Conservation (phyloP, 2,113 vertebrate species). For the Catagonus wagneri region DNA sequence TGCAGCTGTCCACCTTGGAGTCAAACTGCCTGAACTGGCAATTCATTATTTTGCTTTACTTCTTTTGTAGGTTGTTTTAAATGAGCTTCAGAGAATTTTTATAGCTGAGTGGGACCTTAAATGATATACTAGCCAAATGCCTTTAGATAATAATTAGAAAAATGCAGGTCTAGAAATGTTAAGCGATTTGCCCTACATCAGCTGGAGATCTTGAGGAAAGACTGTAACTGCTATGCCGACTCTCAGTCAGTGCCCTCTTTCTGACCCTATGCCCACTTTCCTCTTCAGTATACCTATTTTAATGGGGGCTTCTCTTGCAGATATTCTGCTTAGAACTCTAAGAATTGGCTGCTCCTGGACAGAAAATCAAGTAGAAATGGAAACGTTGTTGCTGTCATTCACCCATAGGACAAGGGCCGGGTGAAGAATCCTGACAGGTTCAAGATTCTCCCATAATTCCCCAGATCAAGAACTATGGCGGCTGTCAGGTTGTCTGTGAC, state of each 20-base stretch:
- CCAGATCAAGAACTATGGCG: slow-evolving; percentile 21
- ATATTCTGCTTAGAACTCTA: background rate
- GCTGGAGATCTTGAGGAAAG: background rate
- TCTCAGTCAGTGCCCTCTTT: background rate
- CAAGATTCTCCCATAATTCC: slow-evolving; percentile 54
- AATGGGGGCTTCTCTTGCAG: background rate
- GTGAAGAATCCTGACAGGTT: slow-evolving; percentile 54
- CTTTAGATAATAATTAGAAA: slow-evolving; percentile 25
- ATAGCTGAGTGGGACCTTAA: background rate
- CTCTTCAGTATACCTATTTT: background rate
- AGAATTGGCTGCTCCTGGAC: background rate
- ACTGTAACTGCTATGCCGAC: background rate
- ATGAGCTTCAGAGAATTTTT: slow-evolving; percentile 33
- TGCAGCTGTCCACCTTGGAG: slow-evolving; percentile 2
- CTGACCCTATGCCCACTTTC: background rate
- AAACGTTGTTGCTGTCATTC: background rate
- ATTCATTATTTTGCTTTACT: slow-evolving; percentile 40
- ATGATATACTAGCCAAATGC: background rate
- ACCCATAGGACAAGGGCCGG: background rate
- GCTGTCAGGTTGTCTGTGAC: background rate
- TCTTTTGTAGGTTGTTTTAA: slow-evolving; percentile 60
- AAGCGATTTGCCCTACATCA: background rate
- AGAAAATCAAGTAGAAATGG: background rate
- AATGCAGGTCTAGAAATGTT: background rate
- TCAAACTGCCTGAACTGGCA: background rate